These are phyloP conservation scores for Schizaphis graminum DNA, from an alignment of 2,888 invertebrate genomes.

Conservation along the genomic window DNA sequence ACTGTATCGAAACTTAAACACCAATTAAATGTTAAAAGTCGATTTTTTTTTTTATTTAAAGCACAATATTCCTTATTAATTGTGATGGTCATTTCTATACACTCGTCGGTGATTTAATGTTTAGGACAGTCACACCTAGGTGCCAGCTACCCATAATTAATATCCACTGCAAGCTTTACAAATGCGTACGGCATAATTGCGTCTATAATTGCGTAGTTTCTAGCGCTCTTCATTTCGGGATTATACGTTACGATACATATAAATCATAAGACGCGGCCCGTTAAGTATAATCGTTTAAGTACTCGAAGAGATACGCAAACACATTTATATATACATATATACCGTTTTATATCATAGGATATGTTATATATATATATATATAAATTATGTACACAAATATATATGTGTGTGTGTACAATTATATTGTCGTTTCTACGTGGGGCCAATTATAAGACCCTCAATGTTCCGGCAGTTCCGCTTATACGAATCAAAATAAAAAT, in stretches of 20 bases:
- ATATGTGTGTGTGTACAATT: neutral
- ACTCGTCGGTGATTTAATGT: neutral
- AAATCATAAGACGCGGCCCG: constrained; percentile 2
- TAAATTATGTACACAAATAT: neutral
- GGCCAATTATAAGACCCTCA: neutral
- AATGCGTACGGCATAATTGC: neutral
- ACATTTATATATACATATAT: neutral
- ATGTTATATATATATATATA: neutral
- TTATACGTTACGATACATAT: constrained; percentile 4
- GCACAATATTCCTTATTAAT: neutral
- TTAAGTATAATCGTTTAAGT: constrained; percentile 7
- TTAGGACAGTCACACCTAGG: neutral
- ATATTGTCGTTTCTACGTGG: neutral
- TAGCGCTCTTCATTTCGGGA: constrained; percentile 2
- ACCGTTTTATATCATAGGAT: neutral
- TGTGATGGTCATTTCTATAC: neutral
- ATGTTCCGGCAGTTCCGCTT: neutral
- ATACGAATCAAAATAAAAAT: neutral
- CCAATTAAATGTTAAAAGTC: neutral
- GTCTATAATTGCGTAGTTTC: neutral
- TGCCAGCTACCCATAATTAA: neutral
- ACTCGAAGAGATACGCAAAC: constrained; percentile 8
- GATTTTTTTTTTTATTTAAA: neutral
- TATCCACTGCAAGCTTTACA: neutral
- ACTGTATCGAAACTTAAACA: neutral